A percentile compares a stretch with the other conserved stretches of the same genome.
Evolutionary conservation across 2,888 invertebrate genomes (phyloP).

Genomic region (Frankliniella fusca): DNA sequence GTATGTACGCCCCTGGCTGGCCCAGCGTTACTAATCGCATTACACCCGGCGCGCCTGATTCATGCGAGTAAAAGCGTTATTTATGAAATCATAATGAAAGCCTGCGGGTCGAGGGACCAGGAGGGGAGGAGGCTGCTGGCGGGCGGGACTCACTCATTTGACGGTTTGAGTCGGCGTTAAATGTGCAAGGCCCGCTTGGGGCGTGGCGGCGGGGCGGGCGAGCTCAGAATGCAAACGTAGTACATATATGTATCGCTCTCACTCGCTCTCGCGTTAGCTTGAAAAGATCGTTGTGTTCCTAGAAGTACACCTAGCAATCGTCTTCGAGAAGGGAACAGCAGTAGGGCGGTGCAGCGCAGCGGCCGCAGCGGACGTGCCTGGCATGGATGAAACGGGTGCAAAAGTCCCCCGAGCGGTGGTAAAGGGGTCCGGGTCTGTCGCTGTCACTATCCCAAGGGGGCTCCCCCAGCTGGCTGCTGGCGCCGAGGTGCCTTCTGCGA

Average conservation of each 20-base stretch:
- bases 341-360: background rate
- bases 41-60: conserved; percentile 4
- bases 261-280: too few species aligned
- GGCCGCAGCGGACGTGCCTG: background rate
- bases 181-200: background rate
- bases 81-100: conserved; percentile 27
- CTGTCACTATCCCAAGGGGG: background rate
- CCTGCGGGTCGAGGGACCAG: background rate
- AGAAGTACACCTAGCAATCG: background rate
- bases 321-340: background rate
- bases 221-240: background rate
- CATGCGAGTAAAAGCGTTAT: conserved; percentile 26
- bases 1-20: background rate
- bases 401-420: background rate
- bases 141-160: background rate
- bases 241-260: too few species aligned
- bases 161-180: background rate
- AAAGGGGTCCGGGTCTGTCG: too few species aligned
- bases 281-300: background rate
- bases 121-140: background rate
- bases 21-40: conserved; percentile 24
- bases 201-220: background rate
- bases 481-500: too few species aligned
- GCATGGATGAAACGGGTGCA: background rate
- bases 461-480: too few species aligned